A percentile compares a stretch with the other conserved stretches of the same genome.
phyloP scores from a whole-genome alignment of 2,888 invertebrate species.

The Serripes groenlandicus region DNA sequence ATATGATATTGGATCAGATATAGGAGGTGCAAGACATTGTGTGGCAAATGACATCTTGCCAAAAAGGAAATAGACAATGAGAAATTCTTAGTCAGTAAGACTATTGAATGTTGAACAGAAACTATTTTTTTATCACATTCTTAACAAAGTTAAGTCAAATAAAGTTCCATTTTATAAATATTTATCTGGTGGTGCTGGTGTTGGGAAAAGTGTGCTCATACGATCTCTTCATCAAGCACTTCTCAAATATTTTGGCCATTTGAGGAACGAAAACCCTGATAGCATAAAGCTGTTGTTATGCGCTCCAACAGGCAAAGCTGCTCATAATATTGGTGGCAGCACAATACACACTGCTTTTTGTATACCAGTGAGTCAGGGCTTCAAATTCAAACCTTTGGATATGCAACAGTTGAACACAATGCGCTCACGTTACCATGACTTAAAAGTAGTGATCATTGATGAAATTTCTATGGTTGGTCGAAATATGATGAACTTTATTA shows the following conservation, averaged over 20 bases:
- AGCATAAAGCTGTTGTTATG: slow-evolving; percentile 37
- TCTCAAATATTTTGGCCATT: background rate
- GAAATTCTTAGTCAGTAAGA: no score
- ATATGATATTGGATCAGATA: no score
- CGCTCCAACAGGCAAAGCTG: slow-evolving; percentile 58
- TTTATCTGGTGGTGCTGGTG: slow-evolving; percentile 64
- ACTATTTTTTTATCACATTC: slow-evolving; percentile 50
- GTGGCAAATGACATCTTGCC: no score
- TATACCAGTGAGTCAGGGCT: slow-evolving; percentile 44
- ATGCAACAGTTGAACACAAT: slow-evolving; percentile 39
- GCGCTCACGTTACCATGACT: slow-evolving; percentile 11
- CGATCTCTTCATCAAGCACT: slow-evolving; percentile 42
- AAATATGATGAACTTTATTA: slow-evolving; percentile 61
- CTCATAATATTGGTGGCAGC: slow-evolving; percentile 40
- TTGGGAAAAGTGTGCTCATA: slow-evolving; percentile 59
- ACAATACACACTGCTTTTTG: slow-evolving; percentile 51
- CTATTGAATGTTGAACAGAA: no score
- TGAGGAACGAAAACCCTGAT: slow-evolving; percentile 33
- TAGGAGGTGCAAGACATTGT: no score
- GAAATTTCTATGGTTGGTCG: slow-evolving; percentile 67
- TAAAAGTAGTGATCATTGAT: slow-evolving; percentile 59
- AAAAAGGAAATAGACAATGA: no score
- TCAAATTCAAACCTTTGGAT: slow-evolving; percentile 52
- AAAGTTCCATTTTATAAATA: slow-evolving; percentile 51
- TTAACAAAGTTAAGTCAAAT: slow-evolving; percentile 45